Conservation (phyloP, 2,797 vertebrate genomes). For the Columba guinea region DNA sequence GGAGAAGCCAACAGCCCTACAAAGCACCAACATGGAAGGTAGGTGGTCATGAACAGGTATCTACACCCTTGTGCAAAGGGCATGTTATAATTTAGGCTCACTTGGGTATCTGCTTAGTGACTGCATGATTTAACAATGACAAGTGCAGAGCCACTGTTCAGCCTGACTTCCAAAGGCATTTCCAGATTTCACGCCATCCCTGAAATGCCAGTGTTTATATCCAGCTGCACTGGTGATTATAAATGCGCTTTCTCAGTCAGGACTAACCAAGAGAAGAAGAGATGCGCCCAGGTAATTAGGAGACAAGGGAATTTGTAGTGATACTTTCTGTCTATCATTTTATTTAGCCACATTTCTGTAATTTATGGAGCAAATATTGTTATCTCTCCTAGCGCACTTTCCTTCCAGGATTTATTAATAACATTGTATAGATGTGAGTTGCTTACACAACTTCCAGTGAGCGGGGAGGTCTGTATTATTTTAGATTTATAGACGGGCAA, state of each 20-base stretch:
- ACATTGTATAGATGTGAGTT: not conserved
- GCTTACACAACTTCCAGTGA: not conserved
- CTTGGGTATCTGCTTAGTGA: not conserved
- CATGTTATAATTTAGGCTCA: not conserved
- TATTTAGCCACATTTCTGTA: not conserved
- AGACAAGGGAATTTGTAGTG: not conserved
- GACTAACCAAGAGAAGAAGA: not conserved
- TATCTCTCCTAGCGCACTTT: not conserved
- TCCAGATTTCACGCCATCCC: not conserved
- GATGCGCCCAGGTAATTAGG: not conserved
- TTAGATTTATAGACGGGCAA: constrained; percentile 11
- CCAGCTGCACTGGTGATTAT: not conserved
- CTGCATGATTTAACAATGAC: not conserved
- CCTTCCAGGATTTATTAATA: not conserved
- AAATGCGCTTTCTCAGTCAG: not conserved
- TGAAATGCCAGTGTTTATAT: not conserved
- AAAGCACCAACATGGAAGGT: not conserved
- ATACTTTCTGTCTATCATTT: not conserved
- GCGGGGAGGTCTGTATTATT: not conserved
- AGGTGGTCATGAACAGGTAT: not conserved
- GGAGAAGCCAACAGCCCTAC: not conserved
- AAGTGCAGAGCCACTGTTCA: not conserved
- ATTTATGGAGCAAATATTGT: not conserved
- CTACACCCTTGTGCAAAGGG: not conserved
- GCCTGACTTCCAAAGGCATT: not conserved